These are phyloP conservation scores for Megalurothrips usitatus DNA, from an alignment of 2,888 invertebrate species.

Conservation along the genomic window DNA sequence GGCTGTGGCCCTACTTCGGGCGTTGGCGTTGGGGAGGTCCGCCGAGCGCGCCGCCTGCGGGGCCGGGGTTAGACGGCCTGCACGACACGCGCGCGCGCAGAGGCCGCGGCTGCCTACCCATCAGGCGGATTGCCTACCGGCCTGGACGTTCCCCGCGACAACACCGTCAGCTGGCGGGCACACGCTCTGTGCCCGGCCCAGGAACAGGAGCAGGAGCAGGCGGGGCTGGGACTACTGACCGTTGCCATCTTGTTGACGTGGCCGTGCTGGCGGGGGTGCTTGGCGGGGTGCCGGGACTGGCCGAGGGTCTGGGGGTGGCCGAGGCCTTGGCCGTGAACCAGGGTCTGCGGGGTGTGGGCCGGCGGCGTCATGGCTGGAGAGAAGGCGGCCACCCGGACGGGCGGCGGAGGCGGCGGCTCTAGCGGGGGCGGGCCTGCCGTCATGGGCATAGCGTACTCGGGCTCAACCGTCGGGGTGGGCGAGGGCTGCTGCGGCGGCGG, in stretches of 20 bases:
- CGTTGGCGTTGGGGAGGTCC: too few species aligned
- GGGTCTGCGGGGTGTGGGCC: not conserved
- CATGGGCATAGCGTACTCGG: constrained; percentile 33
- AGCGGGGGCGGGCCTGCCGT: constrained; percentile 37
- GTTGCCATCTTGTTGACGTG: constrained; percentile 18
- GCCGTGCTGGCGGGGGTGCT: constrained; percentile 30
- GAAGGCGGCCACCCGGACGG: constrained; percentile 29
- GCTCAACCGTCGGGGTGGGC: constrained; percentile 36
- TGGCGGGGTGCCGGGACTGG: constrained; percentile 11
- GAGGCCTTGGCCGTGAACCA: too few species aligned
- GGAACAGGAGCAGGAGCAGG: too few species aligned
- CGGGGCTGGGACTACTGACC: not conserved
- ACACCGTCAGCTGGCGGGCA: too few species aligned
- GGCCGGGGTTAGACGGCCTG: too few species aligned
- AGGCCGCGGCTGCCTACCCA: too few species aligned
- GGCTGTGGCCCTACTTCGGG: too few species aligned
- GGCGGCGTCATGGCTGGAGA: constrained; percentile 34
- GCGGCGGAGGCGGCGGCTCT: constrained; percentile 52
- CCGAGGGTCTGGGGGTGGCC: not conserved
- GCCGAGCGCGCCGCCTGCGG: too few species aligned
- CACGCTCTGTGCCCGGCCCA: too few species aligned
- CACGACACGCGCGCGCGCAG: too few species aligned
- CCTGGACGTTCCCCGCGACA: too few species aligned
- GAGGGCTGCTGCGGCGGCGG: constrained; percentile 40
- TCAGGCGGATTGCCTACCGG: too few species aligned